Evolutionary conservation across 1,140 invertebrate species (phyloP).

Genomic region (Cydia amplana): DNA sequence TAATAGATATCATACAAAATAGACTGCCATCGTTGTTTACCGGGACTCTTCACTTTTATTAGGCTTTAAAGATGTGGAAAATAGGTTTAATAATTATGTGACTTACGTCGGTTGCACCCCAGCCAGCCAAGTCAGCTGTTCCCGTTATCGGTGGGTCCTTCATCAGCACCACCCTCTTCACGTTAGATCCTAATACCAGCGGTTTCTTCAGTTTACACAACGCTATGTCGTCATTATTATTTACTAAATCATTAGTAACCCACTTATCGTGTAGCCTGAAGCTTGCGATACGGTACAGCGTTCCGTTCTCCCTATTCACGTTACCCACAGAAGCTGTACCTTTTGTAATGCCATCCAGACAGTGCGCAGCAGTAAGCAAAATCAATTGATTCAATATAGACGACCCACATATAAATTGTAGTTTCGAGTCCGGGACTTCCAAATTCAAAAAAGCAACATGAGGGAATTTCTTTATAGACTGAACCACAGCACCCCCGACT

Average conservation of each 20-base stretch:
- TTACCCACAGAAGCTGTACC: not conserved
- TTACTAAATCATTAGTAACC: not conserved
- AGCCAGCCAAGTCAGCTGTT: not conserved
- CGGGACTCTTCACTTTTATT: not conserved
- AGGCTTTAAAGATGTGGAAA: not conserved
- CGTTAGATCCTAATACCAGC: not conserved
- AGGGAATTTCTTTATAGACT: conserved; percentile 26
- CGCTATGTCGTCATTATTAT: not conserved
- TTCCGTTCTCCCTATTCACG: not conserved
- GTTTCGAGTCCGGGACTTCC: not conserved
- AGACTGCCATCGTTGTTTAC: not conserved
- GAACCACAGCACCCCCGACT: conserved; percentile 13
- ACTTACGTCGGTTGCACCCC: not conserved
- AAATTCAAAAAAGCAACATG: conserved; percentile 31
- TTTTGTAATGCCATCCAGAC: not conserved
- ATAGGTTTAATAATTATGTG: not conserved
- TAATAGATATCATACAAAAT: not conserved
- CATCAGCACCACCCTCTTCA: not conserved
- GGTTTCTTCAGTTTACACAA: not conserved
- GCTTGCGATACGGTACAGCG: not conserved
- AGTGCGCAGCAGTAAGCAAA: conserved; percentile 39
- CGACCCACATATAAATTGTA: conserved; percentile 31
- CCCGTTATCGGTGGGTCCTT: not conserved
- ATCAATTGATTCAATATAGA: conserved; percentile 38
- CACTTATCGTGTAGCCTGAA: not conserved